Evolutionary conservation across 92 coral and sea anemone genomes (phyloP), one percentile per base, ranked within the genome.

Genomic region (Heliopora coerulea): DNA sequence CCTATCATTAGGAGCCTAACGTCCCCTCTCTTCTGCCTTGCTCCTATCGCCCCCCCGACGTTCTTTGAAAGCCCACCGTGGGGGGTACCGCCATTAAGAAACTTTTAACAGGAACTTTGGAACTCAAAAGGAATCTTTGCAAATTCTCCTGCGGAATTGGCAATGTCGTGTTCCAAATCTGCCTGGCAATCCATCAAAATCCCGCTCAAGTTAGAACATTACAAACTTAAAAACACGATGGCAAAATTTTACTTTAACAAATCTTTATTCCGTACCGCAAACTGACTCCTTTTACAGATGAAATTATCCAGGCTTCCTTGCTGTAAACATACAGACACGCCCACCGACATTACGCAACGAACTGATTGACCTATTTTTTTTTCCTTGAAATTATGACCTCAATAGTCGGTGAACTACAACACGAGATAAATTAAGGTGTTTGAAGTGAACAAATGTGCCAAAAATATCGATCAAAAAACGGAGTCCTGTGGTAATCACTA

Each of bases 241-340:
- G 37, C 60, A 49, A n/a, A 6, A 61, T 13, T 15, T 1, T 24
- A 23, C 54, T 70, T 70, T 30, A 70, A 70, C 63, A 70, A 70
- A 50, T 70, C 49, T 70, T 70, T 70, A 70, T 70, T 70, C 77
- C 77, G 63, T 52, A 70, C 77, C 77, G 77, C 77, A 56, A 70
- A 37, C 27, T 44, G 63, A 31, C 44, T 70, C 77, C 57, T 33
- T 49, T 70, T 70, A 70, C 63, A 70, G 63, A 33, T 54, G 63
- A 70, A 56, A 70, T 70, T 70, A 70, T 26, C 39, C 58, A 70
- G 62, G 57, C 52, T 54, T 49, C 31, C 52, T 58, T 70, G 37
- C 49, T 28, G 24, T 54, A 17, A 33, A 37, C 50, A 70, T 40
- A 52, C 40, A 70, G 49, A 54, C 54, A 29, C 56, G 54, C 34